Conservation (phyloP, 1,140 invertebrate species). For the Phthorimaea operculella region DNA sequence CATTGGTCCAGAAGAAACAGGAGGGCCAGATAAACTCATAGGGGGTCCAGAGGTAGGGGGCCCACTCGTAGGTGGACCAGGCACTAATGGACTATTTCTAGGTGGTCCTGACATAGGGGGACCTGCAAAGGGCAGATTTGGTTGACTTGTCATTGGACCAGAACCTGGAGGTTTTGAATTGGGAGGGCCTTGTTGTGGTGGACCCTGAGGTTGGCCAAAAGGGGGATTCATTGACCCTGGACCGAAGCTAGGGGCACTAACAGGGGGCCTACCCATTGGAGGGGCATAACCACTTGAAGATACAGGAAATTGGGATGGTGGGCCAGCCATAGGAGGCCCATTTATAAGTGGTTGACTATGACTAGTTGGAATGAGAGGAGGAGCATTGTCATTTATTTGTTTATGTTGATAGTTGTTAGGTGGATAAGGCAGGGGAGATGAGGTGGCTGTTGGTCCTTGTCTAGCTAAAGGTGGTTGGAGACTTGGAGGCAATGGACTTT, state of each 20-base stretch:
- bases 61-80: conserved; percentile 21
- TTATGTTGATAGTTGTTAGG: conserved; percentile 33
- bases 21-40: conserved; percentile 12
- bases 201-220: conserved; percentile 19
- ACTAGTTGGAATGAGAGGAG: conserved; percentile 59
- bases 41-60: conserved; percentile 15
- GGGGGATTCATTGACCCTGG: conserved; percentile 26
- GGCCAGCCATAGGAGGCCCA: conserved; percentile 29
- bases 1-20: conserved; percentile 4
- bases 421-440: conserved; percentile 30
- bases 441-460: conserved; percentile 25
- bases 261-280: conserved; percentile 22
- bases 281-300: conserved; percentile 31
- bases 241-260: conserved; percentile 18
- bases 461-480: conserved; percentile 32
- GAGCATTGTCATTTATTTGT: conserved; percentile 63
- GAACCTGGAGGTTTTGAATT: conserved; percentile 16
- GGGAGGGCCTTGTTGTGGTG: conserved; percentile 20
- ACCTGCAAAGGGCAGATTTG: conserved; percentile 32
- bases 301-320: conserved; percentile 27
- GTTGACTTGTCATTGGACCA: conserved; percentile 26
- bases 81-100: conserved; percentile 27
- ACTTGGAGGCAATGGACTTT: conserved; percentile 32
- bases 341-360: conserved; percentile 49
- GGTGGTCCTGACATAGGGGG: conserved; percentile 22